Base-by-base conservation (phyloP, 2,888 invertebrate species). In the Meta bourneti region DNA sequence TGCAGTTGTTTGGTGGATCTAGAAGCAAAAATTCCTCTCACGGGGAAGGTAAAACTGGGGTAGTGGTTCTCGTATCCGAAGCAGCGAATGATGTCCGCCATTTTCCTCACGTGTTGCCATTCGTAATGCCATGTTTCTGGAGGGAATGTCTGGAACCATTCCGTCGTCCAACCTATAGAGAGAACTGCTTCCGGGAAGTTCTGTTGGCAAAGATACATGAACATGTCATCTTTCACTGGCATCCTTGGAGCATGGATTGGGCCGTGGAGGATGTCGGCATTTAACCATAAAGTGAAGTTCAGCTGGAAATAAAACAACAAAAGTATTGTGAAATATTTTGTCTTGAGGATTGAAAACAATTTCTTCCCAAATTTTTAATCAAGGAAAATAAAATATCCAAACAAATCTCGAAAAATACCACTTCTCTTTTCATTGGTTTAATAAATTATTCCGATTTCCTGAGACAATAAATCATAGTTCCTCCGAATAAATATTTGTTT, bases 91-190 rank as follows among this genome's bases (percentile, higher is more conserved):
- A 94, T 95, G 5, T 96, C 94, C 2, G 96, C 94, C 98, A 98
- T 98, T 20, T 96, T 95, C 0, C 96, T 95, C n/a, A 97, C 96
- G 83, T 97, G 93, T n/a, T 93, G 93, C 93, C 94, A 94, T 6
- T 94, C 94, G 93, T 95, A 95, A 19, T 93, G 93, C 34, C 94
- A 94, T 7, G 34, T 34, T 6, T 80, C 81, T 54, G 83, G 85
- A 16, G 85, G 90, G 75, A 92, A 96, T 0, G 95, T 95, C 4
- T 95, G 94, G 6, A 96, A 96, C 94, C 97, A 97, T 7, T 91
- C 90, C 0, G 98, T 98, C 34, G 97, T 98, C 98, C 98, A 98
- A 0, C 98, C 98, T 7, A 98, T 95, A 9, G 98, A 98, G 1
- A 98, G 95, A 0, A 96, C 96, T 0, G 96, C 96, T 20, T 96